These are phyloP conservation scores for Aethes cnicana DNA, from an alignment of 2,888 invertebrate species.

Conservation along the genomic window DNA sequence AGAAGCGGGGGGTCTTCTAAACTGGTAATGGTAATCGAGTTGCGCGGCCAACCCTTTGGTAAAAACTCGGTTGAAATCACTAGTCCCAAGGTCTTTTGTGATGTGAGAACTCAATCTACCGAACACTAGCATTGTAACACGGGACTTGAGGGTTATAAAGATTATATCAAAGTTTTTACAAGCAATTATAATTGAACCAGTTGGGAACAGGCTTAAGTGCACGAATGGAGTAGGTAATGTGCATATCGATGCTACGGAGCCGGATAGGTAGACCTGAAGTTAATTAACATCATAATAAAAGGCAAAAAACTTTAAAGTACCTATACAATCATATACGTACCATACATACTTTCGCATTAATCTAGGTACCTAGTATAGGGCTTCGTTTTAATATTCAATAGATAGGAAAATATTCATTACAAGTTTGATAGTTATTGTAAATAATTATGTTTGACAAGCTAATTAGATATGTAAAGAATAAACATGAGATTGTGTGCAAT, in stretches of 20 bases:
- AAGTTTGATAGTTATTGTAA: too few species aligned
- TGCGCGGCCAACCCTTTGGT: constrained; percentile 79
- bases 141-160: constrained; percentile 70
- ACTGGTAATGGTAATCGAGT: constrained; percentile 73
- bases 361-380: too few species aligned
- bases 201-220: constrained; percentile 19
- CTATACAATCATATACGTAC: too few species aligned
- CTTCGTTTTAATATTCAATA: too few species aligned
- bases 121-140: constrained; percentile 58
- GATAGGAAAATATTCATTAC: too few species aligned
- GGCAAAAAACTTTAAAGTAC: too few species aligned
- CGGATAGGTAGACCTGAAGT: neutral
- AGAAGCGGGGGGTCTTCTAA: constrained; percentile 44
- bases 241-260: neutral
- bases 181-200: constrained; percentile 25
- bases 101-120: constrained; percentile 81
- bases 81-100: constrained; percentile 72
- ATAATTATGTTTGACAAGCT: too few species aligned
- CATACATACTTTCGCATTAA: too few species aligned
- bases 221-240: neutral
- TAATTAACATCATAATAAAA: too few species aligned
- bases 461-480: too few species aligned
- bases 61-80: constrained; percentile 76
- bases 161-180: constrained; percentile 49
- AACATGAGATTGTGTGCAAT: too few species aligned